These are phyloP conservation scores for Tragopan temminckii DNA, from an alignment of 2,797 vertebrate genomes.

Conservation along the genomic window DNA sequence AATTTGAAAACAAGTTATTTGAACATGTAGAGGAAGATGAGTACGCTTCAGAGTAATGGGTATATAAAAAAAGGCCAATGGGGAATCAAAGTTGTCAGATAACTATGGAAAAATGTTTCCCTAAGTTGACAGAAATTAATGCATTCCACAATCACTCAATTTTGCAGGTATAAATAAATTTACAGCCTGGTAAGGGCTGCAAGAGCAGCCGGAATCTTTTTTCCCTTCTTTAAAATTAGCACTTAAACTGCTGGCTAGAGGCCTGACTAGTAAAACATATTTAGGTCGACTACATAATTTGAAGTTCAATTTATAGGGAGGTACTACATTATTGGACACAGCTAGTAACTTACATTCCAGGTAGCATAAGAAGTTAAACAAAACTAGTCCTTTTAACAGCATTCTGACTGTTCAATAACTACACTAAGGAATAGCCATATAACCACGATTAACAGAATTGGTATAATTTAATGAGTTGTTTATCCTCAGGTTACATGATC, in stretches of 20 bases:
- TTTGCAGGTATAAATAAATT: background rate
- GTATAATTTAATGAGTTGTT: background rate
- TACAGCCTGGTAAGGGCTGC: background rate
- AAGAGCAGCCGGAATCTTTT: background rate
- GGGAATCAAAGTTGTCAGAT: background rate
- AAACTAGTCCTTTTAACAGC: background rate
- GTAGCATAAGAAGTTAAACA: background rate
- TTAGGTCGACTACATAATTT: background rate
- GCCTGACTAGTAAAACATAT: background rate
- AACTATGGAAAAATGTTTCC: background rate
- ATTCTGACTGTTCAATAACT: background rate
- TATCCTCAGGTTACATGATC: rapidly evolving
- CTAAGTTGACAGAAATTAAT: background rate
- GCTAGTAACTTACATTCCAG: background rate
- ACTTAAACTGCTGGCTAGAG: background rate
- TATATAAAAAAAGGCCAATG: background rate
- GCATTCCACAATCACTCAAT: background rate
- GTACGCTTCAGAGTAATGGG: background rate
- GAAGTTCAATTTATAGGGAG: background rate
- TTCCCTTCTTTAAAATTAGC: background rate
- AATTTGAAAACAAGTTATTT: background rate
- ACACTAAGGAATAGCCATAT: background rate
- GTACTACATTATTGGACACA: background rate
- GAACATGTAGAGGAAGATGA: background rate
- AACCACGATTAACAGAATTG: background rate